Base-by-base conservation (phyloP, 2,113 vertebrate species). In the Delphinus delphis region DNA sequence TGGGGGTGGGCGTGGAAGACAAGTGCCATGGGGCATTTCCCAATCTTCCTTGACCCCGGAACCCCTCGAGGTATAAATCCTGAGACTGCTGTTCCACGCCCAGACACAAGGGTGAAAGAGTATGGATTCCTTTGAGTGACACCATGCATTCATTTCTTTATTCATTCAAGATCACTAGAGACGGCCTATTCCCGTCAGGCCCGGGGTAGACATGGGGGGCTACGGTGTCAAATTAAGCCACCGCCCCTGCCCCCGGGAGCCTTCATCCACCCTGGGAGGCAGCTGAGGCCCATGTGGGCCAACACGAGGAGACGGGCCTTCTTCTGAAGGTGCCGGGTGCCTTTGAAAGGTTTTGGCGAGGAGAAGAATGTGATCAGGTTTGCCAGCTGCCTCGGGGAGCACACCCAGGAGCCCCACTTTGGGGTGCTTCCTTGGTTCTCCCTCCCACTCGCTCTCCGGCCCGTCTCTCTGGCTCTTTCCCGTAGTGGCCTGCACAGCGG, bases 401-500 rank as follows among this genome's bases (percentile, higher is more conserved):
- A 6, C 1, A 2, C 23, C 3, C 1, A 7, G 4, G 33, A 47
- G 6, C 26, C 55, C 7, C 53, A 20, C 14, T 8, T 6, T 5
- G 12, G 62, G 38, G 14, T 13, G 53, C 38, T 5, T 28, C 31
- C 25, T 44, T 8, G 25, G 26, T 26, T 60, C 62, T 44, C 33
- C 36, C 10, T 23, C 31, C 67, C 0, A 1, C 25, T 41, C 63
- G 8, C 62, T 4, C 47, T 38, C 10, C 1, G 60, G 53, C 25
- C 83, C 36, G 21, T 41, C 41, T n/a, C 60, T 38, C 71, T 6
- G 4, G 21, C 38, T 82, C 47, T 63, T 67, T 31, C 50, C 53
- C 1, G 2, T 36, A 8, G 44, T 18, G 47, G 6, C 8, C 6
- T 0, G 21, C 73, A 23, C 9, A 7, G 58, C 0, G 0, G 38